Conservation (phyloP, 2,888 invertebrate genomes). For the Nephrocerus scutellatus region DNA sequence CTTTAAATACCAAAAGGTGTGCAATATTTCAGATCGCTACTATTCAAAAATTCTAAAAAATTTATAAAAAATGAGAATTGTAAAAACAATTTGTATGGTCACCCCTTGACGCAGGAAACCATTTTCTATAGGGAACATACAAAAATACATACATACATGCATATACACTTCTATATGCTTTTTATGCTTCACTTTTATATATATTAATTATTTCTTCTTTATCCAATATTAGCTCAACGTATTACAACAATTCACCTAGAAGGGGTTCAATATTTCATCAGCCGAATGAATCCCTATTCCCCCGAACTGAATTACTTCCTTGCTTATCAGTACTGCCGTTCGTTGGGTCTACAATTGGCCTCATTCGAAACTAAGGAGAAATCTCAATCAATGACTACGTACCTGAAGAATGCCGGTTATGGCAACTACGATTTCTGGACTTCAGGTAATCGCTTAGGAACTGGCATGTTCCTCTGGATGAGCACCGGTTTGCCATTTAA, state of each 20-base stretch:
- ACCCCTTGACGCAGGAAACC: too few species aligned
- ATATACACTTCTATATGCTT: too few species aligned
- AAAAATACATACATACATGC: too few species aligned
- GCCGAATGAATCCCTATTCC: conserved; percentile 80
- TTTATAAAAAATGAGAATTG: too few species aligned
- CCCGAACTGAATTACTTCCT: conserved; percentile 80
- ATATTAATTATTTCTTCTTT: neutral
- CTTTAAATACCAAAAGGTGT: too few species aligned
- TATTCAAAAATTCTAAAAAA: too few species aligned
- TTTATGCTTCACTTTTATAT: conserved; percentile 43
- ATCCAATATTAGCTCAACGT: conserved; percentile 60
- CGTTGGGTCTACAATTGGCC: conserved; percentile 73
- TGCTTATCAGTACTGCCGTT: conserved; percentile 82
- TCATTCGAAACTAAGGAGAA: conserved; percentile 84
- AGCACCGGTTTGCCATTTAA: conserved; percentile 81
- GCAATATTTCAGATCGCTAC: too few species aligned
- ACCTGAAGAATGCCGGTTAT: conserved; percentile 76
- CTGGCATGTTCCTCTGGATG: conserved; percentile 86
- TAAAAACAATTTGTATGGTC: too few species aligned
- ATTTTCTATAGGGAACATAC: too few species aligned
- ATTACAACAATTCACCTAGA: conserved; percentile 81
- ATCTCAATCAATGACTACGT: conserved; percentile 75
- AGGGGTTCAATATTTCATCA: conserved; percentile 79
- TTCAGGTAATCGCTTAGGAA: conserved; percentile 78
- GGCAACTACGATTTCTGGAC: conserved; percentile 84